Conservation (phyloP, 2,888 invertebrate genomes). For the Himalopsyche kuldschensis region DNA sequence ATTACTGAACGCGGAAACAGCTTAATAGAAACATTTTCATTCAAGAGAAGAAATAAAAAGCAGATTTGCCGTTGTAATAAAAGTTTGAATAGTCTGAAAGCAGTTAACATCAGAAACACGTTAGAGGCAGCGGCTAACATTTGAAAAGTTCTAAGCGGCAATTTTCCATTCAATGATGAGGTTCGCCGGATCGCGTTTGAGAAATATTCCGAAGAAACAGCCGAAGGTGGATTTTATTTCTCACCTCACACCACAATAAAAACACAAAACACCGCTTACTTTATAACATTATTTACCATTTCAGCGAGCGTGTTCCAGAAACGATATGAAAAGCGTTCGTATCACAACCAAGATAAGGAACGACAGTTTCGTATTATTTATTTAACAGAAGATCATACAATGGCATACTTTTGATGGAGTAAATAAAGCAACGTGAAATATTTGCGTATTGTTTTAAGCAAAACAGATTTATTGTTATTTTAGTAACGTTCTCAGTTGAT, state of each 20-base stretch:
- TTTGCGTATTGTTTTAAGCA: too few relatives aligned
- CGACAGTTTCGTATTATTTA: background rate
- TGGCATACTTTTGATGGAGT: background rate
- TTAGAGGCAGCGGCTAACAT: background rate
- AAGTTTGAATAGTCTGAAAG: background rate
- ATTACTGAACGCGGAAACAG: too few relatives aligned
- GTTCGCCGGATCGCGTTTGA: background rate
- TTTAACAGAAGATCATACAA: background rate
- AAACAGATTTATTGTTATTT: too few relatives aligned
- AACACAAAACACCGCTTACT: background rate
- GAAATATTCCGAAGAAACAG: background rate
- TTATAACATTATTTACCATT: background rate
- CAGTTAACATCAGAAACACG: background rate
- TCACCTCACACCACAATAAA: background rate
- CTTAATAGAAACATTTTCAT: background rate
- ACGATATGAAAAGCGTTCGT: background rate
- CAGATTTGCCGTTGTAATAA: background rate
- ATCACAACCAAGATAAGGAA: background rate
- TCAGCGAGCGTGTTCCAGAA: background rate
- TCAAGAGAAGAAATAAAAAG: background rate
- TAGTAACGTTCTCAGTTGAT: too few relatives aligned
- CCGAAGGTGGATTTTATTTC: background rate
- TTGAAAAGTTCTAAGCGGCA: background rate
- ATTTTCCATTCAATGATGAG: slow-evolving; percentile 1
- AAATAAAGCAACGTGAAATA: background rate